Evolutionary conservation across 1,140 invertebrate genomes (phyloP).

Genomic region (Drosophila melanogaster): DNA sequence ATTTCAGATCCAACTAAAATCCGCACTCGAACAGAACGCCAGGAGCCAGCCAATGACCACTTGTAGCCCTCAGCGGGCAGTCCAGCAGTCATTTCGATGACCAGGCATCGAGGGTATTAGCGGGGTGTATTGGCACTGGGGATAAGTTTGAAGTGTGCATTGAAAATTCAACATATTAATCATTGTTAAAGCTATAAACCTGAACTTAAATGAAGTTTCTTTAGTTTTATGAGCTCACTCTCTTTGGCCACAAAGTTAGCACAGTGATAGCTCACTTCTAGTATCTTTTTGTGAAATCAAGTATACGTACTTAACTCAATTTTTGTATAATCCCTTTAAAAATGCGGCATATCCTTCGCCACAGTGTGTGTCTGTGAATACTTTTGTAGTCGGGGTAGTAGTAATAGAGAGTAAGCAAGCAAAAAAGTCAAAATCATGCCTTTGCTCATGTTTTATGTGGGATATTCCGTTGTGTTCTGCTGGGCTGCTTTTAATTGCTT

Average conservation of each 20-base stretch:
- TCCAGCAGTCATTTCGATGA: constrained; percentile 26
- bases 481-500: constrained; percentile 80
- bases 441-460: constrained; percentile 75
- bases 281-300: too few species aligned
- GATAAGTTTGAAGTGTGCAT: neutral
- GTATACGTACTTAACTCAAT: too few species aligned
- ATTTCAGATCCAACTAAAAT: constrained; percentile 11
- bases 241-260: too few species aligned
- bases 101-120: neutral
- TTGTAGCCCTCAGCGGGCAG: constrained; percentile 75
- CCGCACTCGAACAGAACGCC: constrained; percentile 4
- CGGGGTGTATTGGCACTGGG: neutral
- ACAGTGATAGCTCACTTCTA: too few species aligned
- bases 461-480: constrained; percentile 71
- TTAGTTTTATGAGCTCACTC: too few species aligned
- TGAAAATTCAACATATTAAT: too few species aligned
- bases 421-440: constrained; percentile 70
- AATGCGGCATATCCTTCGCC: neutral
- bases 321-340: too few species aligned
- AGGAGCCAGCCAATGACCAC: constrained; percentile 60
- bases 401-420: constrained; percentile 28
- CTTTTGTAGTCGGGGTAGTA: neutral
- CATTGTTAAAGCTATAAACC: too few species aligned
- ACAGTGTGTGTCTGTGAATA: too few species aligned
- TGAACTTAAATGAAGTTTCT: too few species aligned